These are phyloP conservation scores for Spheniscus humboldti DNA, from an alignment of 2,797 vertebrate species.

Conservation along the genomic window DNA sequence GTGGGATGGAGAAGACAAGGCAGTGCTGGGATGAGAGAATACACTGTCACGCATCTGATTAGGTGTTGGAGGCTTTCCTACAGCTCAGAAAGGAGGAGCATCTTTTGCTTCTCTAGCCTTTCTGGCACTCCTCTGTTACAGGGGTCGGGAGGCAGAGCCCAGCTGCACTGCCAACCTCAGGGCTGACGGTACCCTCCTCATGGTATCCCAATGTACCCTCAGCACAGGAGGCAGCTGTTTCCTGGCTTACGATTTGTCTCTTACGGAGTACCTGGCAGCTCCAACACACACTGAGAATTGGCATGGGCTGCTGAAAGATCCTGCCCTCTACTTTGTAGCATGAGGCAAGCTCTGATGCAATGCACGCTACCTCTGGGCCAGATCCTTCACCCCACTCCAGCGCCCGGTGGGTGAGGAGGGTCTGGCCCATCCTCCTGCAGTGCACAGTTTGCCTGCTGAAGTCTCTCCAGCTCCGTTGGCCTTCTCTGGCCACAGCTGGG, in stretches of 20 bases:
- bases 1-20: neutral
- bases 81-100: neutral
- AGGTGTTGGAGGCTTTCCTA: neutral
- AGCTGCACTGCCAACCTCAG: neutral
- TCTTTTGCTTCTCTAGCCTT: neutral
- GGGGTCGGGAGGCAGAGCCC: neutral
- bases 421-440: neutral
- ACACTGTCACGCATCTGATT: neutral
- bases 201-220: neutral
- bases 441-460: neutral
- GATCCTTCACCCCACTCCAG: neutral
- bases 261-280: neutral
- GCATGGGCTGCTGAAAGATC: neutral
- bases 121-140: neutral
- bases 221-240: neutral
- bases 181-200: neutral
- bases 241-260: neutral
- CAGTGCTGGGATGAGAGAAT: neutral
- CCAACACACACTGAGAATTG: neutral
- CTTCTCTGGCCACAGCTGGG: neutral
- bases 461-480: neutral
- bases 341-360: neutral
- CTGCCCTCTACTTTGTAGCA: neutral
- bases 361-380: neutral
- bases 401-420: rapidly evolving